A percentile compares a stretch with the other conserved stretches of the same genome.
Evolutionary conservation across 2,888 invertebrate genomes (phyloP).

Genomic region (Ctenicera cuprea): DNA sequence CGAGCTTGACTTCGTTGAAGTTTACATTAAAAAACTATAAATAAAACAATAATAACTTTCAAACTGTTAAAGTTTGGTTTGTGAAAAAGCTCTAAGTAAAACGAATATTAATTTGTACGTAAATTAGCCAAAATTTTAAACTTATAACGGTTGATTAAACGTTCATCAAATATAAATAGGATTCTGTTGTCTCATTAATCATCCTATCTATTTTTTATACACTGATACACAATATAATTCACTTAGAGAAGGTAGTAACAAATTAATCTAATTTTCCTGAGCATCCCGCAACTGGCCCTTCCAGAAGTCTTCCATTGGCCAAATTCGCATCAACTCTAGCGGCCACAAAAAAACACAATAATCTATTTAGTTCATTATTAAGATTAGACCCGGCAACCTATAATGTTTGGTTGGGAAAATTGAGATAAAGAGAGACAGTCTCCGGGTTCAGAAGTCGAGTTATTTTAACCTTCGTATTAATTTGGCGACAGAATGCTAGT

Average conservation of each 20-base stretch:
- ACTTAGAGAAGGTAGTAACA: neutral
- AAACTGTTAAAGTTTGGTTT: too few species aligned
- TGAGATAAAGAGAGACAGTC: slow-evolving; percentile 30
- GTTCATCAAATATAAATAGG: too few species aligned
- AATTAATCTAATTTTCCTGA: neutral
- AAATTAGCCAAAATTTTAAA: too few species aligned
- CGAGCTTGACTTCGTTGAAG: too few species aligned
- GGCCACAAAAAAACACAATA: slow-evolving; percentile 19
- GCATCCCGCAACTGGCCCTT: neutral
- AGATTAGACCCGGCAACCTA: slow-evolving; percentile 19
- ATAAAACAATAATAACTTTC: too few species aligned
- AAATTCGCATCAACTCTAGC: slow-evolving; percentile 13
- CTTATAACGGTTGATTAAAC: too few species aligned
- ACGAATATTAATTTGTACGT: too few species aligned
- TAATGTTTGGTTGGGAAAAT: slow-evolving; percentile 23
- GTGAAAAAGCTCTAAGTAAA: too few species aligned
- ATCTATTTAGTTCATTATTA: slow-evolving; percentile 29
- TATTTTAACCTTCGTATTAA: slow-evolving; percentile 40
- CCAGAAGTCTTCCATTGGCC: neutral
- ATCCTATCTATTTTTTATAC: too few species aligned
- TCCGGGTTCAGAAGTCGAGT: slow-evolving; percentile 9
- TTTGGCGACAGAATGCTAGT: slow-evolving; percentile 29
- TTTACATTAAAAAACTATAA: too few species aligned
- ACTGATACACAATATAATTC: too few species aligned
- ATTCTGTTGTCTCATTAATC: too few species aligned